Conservation (phyloP, 1,140 invertebrate genomes). For the Megalopta genalis region DNA sequence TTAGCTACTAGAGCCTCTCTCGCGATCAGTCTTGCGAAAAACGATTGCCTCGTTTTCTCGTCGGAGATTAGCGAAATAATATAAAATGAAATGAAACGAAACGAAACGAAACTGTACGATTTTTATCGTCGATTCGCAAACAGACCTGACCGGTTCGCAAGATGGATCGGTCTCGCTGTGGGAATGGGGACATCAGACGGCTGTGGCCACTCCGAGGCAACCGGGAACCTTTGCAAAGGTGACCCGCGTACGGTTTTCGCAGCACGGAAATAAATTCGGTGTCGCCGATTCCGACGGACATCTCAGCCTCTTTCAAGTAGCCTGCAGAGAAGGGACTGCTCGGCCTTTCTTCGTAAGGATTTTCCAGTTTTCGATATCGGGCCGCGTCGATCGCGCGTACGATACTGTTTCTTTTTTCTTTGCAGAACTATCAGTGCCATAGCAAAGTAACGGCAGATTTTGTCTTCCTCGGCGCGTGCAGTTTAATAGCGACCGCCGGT, state of each 20-base stretch:
- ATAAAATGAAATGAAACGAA: too few relatives aligned
- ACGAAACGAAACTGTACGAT: conserved; percentile 28
- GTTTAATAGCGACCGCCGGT: conserved; percentile 97
- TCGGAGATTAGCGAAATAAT: background rate
- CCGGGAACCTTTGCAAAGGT: conserved; percentile 97
- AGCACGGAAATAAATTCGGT: conserved; percentile 99
- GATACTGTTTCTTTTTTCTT: conserved; percentile 46
- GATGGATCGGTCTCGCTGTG: conserved; percentile 98
- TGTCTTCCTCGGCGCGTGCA: conserved; percentile 97
- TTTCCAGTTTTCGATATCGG: background rate
- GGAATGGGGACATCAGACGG: conserved; percentile 97
- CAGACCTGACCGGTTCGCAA: conserved; percentile 96
- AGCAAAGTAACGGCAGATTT: conserved; percentile 98
- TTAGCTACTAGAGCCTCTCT: background rate
- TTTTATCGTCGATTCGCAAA: conserved; percentile 37
- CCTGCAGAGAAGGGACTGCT: conserved; percentile 89
- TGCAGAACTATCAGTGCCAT: conserved; percentile 96
- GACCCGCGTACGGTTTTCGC: conserved; percentile 95
- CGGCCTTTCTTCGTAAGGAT: conserved; percentile 96
- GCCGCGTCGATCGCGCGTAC: background rate
- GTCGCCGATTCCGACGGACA: conserved; percentile 95
- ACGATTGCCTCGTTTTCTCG: background rate
- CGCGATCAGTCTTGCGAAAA: background rate
- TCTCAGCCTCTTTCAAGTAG: conserved; percentile 96
- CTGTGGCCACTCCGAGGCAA: conserved; percentile 92